Evolutionary conservation across 2,888 invertebrate species (phyloP), one percentile per base, ranked within the genome.

Genomic region (Chymomyza amoena): DNA sequence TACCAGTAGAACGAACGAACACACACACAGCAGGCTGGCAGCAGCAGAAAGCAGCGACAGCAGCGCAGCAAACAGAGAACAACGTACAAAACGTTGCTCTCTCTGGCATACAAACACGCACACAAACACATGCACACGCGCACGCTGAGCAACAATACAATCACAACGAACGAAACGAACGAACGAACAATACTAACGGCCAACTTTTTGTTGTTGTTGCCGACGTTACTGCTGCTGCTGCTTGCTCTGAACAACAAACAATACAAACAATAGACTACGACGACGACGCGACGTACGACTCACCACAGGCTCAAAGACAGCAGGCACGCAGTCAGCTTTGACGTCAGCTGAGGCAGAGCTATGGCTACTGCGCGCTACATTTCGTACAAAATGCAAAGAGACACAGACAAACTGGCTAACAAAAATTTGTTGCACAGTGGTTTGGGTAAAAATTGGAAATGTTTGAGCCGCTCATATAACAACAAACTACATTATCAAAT

Each of bases 1-100:
- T 73, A 86, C 86, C 18, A 79, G 89, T 83, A 87, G 89, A 88
- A 89, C 89, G 84, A 79, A 77, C 69, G 89, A 88, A 89, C 89
- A 86, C 81, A 77, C 13, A 45, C 13, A 45, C 64, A 51, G n/a
- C 62, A 69, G 9, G 13, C 62, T 54, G 3, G 20, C 63, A 66
- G 59, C 20, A 70, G 74, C 70, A 68, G 36, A 5, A 36, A 9
- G 69, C 72, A 71, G 70, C 18, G 60, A 61, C 61, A 75, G 39
- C 45, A 65, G 28, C 67, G 71, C 52, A 81, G 83, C 83, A 87
- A 83, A 87, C 87, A 87, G 83, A 83, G 83, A 83, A 82, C 78
- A 86, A 84, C 81, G 71, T 73, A 81, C 74, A 77, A 77, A 80
- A 70, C 72, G 60, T 52, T 73, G 79, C 77, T 70, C 70, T 68